Evolutionary conservation across 2,888 invertebrate species (phyloP), one percentile per base, ranked within the genome.

Genomic region (Sinopyrophorus schimmeli): DNA sequence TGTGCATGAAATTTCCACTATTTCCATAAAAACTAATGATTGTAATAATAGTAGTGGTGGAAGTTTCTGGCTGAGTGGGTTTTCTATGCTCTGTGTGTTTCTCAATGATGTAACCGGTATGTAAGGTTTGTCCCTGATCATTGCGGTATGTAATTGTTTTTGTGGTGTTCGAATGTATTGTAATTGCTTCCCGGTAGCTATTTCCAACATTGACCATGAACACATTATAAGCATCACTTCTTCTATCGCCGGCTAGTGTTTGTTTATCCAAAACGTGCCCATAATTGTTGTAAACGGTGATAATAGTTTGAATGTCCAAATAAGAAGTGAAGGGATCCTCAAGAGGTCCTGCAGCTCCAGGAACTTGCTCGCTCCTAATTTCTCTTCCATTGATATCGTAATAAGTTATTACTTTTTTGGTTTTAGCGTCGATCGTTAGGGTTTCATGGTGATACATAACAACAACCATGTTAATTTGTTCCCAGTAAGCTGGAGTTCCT

Each of bases 401-500:
- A 17, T 38, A 38, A 2, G 37, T 38, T 3, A 38, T 38, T 3
- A 38, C 26, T 14, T 38, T 38, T 9, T 24, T 38, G 3, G 26
- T 38, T 15, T 38, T 17, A 9, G 26, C 10, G 6, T 38, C 15
- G 16, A 38, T 38, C 1, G 37, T 38, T 16, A 38, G 15, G n/a
- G 14, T 9, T 16, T 38, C 37, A 5, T 38, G 20, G 23, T 38
- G 10, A 14, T 21, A 26, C 6, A 38, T n/a, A 6, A 24, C 26
- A 5, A 24, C 5, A 26, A n/a, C n/a, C n/a, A 17, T 38, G 15
- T 38, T 28, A 39, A 39, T 16, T 28, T 27, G 24, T 40, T 47
- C 34, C 47, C 47, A 47, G 15, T 40, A 47, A 14, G 6, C 20
- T 6, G 26, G 2, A 3, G 40, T 24, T 3, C 21, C 26, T 6